Conservation (phyloP, 2,888 invertebrate species). For the Graphium colonna region DNA sequence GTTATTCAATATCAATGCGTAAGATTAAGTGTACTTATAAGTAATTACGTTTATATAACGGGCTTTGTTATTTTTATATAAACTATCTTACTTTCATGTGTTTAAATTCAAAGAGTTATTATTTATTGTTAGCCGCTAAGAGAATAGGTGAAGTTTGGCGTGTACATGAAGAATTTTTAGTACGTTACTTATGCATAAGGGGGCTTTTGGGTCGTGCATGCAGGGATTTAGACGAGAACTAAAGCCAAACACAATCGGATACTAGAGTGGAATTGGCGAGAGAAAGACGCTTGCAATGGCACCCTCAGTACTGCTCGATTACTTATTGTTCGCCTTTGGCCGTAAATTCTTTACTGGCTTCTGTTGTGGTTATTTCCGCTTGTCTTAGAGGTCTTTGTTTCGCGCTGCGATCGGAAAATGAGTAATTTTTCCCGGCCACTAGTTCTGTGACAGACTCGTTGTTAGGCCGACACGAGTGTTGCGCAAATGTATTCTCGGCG, state of each 20-base stretch:
- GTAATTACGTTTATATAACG: background rate
- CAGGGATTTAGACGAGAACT: conserved; percentile 4
- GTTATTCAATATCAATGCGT: too few relatives aligned
- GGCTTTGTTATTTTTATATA: conserved; percentile 64
- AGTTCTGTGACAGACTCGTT: conserved; percentile 70
- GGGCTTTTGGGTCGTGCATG: background rate
- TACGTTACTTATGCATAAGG: background rate
- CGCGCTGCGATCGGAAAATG: conserved; percentile 50
- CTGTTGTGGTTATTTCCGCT: conserved; percentile 30
- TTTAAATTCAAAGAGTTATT: background rate
- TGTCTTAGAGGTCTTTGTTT: conserved; percentile 44
- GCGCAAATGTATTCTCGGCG: conserved; percentile 79
- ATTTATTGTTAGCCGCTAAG: background rate
- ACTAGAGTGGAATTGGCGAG: conserved; percentile 22
- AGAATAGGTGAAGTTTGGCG: background rate
- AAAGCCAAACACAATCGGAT: conserved; percentile 28
- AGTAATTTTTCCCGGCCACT: conserved; percentile 69
- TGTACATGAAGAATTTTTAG: background rate
- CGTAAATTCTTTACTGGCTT: conserved; percentile 42
- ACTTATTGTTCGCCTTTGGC: conserved; percentile 57
- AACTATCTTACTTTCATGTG: conserved; percentile 36
- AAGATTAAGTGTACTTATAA: too few relatives aligned
- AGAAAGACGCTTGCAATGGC: conserved; percentile 40
- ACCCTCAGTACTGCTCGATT: conserved; percentile 51
- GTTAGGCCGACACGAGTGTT: conserved; percentile 75